Conservation (phyloP, 2,797 vertebrate species). For the Alfaro cultratus region DNA sequence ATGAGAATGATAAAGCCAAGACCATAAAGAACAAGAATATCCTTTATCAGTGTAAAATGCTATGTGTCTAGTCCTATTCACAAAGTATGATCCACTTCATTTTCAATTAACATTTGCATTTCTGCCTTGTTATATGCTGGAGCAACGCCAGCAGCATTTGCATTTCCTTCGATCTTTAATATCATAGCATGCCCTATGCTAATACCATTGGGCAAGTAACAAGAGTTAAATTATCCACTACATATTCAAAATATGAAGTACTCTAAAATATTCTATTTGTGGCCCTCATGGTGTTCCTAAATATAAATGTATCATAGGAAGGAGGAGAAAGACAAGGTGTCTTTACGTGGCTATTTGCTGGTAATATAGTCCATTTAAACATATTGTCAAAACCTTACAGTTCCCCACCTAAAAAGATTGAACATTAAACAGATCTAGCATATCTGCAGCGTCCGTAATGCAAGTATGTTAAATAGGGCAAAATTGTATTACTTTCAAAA, state of each 20-base stretch:
- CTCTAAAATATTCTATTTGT: neutral
- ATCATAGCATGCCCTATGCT: neutral
- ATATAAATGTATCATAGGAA: neutral
- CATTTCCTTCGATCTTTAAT: neutral
- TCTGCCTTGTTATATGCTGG: neutral
- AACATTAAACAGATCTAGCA: neutral
- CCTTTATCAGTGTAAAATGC: neutral
- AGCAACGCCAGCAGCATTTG: neutral
- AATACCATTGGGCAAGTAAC: neutral
- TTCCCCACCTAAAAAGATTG: neutral
- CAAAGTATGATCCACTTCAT: neutral
- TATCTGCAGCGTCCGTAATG: neutral
- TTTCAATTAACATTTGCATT: conserved; percentile 1
- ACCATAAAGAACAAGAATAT: neutral
- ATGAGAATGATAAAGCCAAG: neutral
- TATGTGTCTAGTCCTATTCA: neutral
- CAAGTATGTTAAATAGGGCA: neutral
- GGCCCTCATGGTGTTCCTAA: neutral
- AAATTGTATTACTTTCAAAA: neutral
- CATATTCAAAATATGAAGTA: neutral
- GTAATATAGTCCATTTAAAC: neutral
- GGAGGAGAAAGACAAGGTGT: neutral
- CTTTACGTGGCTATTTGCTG: neutral
- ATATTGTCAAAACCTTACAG: neutral
- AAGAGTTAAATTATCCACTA: neutral